These are phyloP conservation scores for Hystrix brachyura DNA, from an alignment of 2,113 vertebrate genomes.

Conservation along the genomic window DNA sequence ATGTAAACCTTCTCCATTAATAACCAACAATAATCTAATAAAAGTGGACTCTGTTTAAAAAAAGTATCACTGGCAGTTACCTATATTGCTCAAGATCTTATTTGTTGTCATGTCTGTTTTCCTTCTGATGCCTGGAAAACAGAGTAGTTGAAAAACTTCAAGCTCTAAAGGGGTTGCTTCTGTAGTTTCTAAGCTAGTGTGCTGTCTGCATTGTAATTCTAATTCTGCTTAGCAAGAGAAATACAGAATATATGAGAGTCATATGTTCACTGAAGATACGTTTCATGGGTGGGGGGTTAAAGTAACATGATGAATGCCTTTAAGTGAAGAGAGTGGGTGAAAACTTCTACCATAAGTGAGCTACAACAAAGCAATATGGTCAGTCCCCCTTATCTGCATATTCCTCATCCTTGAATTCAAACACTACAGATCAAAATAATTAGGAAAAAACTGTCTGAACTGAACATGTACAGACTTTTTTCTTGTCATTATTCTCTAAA, in stretches of 20 bases:
- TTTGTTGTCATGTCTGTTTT: not conserved
- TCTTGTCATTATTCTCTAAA: not conserved
- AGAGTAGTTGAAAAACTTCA: not conserved
- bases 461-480: too few relatives aligned
- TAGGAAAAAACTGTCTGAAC: not conserved
- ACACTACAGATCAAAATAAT: not conserved
- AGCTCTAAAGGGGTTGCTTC: not conserved
- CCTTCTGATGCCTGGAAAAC: not conserved
- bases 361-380: not conserved
- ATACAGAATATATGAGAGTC: not conserved
- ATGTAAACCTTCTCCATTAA: slow-evolving; percentile 94
- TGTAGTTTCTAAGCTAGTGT: not conserved
- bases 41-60: slow-evolving; percentile 95
- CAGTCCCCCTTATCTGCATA: not conserved
- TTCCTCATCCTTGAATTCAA: not conserved
- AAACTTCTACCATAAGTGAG: not conserved
- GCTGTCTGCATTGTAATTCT: not conserved
- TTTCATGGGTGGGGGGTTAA: not conserved
- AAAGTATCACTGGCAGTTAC: not conserved
- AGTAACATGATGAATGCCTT: not conserved
- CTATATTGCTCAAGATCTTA: not conserved
- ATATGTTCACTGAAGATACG: not conserved
- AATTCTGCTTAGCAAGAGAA: slow-evolving; percentile 20
- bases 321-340: not conserved
- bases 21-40: slow-evolving; percentile 95